A percentile compares a stretch with the other conserved stretches of the same genome.
These are phyloP conservation scores for Stegodyphus mimosarum DNA, from an alignment of 1,140 invertebrate genomes.

Conservation along the genomic window DNA sequence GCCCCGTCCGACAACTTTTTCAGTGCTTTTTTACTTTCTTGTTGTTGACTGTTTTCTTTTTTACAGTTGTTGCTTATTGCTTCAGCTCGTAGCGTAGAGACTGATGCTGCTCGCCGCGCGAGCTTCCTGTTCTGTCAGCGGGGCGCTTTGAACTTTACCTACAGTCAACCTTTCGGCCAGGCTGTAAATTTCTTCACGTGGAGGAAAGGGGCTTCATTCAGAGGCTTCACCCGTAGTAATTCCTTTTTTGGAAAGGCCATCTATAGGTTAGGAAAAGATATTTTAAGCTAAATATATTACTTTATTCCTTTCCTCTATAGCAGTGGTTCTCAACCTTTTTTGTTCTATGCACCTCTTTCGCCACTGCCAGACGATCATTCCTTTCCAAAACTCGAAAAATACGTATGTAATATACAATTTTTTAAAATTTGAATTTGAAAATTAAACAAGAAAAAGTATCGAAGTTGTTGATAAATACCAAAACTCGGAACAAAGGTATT, in stretches of 20 bases:
- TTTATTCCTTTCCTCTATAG: no score
- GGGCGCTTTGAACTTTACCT: constrained; percentile 59
- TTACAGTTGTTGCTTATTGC: not conserved
- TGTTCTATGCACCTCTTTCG: no score
- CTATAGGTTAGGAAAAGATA: no score
- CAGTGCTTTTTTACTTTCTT: not conserved
- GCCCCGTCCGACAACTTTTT: constrained; percentile 13
- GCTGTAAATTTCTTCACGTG: constrained; percentile 43
- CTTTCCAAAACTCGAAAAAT: no score
- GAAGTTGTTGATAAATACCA: no score
- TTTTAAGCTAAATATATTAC: no score
- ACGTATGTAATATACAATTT: no score
- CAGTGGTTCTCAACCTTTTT: no score
- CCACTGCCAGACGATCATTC: no score
- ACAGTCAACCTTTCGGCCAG: constrained; percentile 59
- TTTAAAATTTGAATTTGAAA: no score
- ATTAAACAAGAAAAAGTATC: no score
- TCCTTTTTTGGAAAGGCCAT: not conserved
- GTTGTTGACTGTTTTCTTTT: constrained; percentile 4
- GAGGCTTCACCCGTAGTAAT: not conserved
- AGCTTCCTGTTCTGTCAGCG: constrained; percentile 52
- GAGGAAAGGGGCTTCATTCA: constrained; percentile 31
- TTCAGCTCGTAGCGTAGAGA: not conserved
- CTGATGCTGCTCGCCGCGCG: constrained; percentile 37
- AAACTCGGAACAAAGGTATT: no score